phyloP scores from a whole-genome alignment of 2,888 invertebrate species.

The Opisthograptis luteolata region DNA sequence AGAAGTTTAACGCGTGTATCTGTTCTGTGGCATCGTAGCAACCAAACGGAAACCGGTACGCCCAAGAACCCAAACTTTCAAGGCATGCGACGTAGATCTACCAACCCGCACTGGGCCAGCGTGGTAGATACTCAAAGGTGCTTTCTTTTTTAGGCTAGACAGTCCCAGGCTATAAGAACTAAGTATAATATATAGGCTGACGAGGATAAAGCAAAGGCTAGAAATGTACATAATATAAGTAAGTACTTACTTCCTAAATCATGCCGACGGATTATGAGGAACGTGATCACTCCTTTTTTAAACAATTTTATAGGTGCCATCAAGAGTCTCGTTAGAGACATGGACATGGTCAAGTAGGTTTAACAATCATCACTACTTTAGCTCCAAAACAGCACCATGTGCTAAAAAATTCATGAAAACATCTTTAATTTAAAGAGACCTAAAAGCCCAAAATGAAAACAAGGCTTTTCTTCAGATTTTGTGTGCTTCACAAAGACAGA shows the following conservation, averaged over 20 bases:
- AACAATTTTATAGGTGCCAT: conserved; percentile 66
- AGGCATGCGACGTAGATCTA: too few species aligned
- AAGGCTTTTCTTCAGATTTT: too few species aligned
- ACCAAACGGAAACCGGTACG: too few species aligned
- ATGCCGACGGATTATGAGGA: conserved; percentile 67
- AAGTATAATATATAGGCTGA: background rate
- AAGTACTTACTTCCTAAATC: conserved; percentile 67
- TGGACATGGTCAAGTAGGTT: conserved; percentile 42
- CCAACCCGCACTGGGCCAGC: too few species aligned
- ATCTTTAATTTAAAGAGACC: conserved; percentile 2
- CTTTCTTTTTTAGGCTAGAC: too few species aligned
- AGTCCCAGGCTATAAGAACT: too few species aligned
- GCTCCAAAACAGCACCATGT: conserved; percentile 12
- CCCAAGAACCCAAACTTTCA: too few species aligned
- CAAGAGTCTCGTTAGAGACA: conserved; percentile 71
- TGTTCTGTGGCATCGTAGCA: too few species aligned
- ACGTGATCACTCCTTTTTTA: conserved; percentile 72
- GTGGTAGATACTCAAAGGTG: too few species aligned
- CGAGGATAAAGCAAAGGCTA: background rate
- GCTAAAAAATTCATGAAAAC: conserved; percentile 8
- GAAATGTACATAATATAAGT: background rate
- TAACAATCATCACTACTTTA: conserved; percentile 24
- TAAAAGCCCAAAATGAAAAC: too few species aligned
- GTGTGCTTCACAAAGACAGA: too few species aligned
- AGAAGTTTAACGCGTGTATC: too few species aligned